Base-by-base conservation (phyloP, 2,888 invertebrate species). In the Lycia hirtaria region DNA sequence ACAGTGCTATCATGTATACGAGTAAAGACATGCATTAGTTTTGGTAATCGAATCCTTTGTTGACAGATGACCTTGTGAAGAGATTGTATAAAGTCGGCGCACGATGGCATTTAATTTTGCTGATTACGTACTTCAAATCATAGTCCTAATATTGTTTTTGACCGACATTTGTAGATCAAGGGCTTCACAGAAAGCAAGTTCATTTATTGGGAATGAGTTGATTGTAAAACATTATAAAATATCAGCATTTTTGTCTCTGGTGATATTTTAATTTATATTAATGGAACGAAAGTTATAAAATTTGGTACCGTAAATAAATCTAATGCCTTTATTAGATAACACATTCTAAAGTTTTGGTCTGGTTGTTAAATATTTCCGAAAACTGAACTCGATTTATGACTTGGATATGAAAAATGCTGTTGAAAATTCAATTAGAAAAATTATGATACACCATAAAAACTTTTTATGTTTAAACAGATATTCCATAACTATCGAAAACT, bases 51-150 rank as follows among this genome's bases (percentile, higher is more conserved):
- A 48, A 43, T 32, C 53, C 53, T 58, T 62, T 66, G 65, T 63
- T 58, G 51, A 51, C 38, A 37, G 40, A 28, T 48, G 58, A 62
- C 68, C 68, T 68, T 68, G 65, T 14, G 50, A 65, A 61, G 58
- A 63, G 65, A 64, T 61, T 56, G 67, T 65, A 43, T 54, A 56
- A 56, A 60, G 62, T 60, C 32, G 54, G 47, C 61, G 57, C 51
- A 32, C 50, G 54, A 67, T 64, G 64, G 56, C 64, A 67, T 64
- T 67, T 41, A 15, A 26, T 15, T 24, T 26, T 58, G 52, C 6
- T 26, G 49, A 60, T 56, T 51, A 41, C 41, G 22, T n/a, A 38
- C 22, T 26, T 43, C 35, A 20, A 38, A 24, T 43, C 28, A 19
- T 44, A 30, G 17, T 33, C 50, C 35, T 54, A 30, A 37, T 51